These are phyloP conservation scores for Progne subis DNA, from an alignment of 2,113 vertebrate genomes.

Conservation along the genomic window DNA sequence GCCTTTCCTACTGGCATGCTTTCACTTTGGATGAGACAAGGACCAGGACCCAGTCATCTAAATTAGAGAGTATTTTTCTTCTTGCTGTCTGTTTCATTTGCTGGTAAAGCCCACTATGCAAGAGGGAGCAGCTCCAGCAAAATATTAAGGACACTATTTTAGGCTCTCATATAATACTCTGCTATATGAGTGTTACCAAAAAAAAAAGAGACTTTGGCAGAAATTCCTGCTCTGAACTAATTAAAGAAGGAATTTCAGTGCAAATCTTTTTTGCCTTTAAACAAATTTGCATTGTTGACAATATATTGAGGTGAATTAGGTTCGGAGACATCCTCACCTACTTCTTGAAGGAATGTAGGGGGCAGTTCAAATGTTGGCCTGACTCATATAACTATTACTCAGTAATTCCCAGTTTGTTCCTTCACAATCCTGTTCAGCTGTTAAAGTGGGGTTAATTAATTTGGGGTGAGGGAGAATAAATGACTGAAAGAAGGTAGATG, in stretches of 20 bases:
- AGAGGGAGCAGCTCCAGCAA: background rate
- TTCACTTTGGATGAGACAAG: background rate
- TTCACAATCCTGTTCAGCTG: background rate
- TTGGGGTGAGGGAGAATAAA: background rate
- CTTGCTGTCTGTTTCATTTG: background rate
- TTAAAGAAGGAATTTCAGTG: background rate
- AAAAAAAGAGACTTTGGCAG: background rate
- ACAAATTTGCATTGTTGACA: background rate
- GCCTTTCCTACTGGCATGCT: accelerated
- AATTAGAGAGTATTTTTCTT: background rate
- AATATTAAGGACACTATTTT: background rate
- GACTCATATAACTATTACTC: background rate
- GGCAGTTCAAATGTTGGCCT: background rate
- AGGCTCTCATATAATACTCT: background rate
- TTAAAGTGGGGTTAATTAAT: background rate
- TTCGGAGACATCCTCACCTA: background rate
- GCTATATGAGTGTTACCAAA: background rate
- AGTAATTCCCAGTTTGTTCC: background rate
- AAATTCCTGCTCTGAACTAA: background rate
- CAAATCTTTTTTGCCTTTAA: background rate
- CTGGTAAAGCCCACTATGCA: background rate
- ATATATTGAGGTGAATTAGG: background rate
- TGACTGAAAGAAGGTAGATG: background rate
- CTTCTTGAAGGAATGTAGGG: background rate
- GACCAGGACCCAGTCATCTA: background rate